Percentiles rank a stretch among this genome's conserved stretches.
Conservation (phyloP, 2,888 invertebrate genomes). For the Ichneumoninae sp. region DNA sequence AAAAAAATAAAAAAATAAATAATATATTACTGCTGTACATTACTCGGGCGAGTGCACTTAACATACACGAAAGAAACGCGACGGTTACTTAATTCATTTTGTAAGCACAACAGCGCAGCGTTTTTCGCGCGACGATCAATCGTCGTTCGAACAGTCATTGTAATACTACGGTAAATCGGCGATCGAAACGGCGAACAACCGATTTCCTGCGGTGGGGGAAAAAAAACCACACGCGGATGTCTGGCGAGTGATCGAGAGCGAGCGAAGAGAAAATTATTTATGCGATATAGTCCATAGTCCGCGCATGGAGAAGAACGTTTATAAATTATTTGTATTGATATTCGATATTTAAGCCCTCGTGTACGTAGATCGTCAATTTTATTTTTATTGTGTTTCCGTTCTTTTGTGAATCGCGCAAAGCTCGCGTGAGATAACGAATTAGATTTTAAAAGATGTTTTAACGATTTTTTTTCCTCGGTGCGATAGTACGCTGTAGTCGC, state of each 20-base stretch:
- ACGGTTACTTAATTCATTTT: constrained; percentile 61
- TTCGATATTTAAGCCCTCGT: constrained; percentile 2
- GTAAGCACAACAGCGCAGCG: constrained; percentile 45
- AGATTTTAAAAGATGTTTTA: constrained; percentile 26
- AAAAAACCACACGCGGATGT: constrained; percentile 31
- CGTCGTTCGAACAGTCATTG: constrained; percentile 47
- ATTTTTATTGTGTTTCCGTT: not conserved
- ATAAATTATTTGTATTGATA: constrained; percentile 70
- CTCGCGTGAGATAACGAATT: constrained; percentile 35
- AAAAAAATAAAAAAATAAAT: constrained; percentile 32
- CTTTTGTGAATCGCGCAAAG: not conserved
- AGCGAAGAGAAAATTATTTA: constrained; percentile 31
- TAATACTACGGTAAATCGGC: constrained; percentile 41
- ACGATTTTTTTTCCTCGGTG: constrained; percentile 26
- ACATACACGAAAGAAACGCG: constrained; percentile 42
- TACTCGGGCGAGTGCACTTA: constrained; percentile 63
- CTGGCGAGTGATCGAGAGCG: constrained; percentile 61
- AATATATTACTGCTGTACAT: constrained; percentile 52
- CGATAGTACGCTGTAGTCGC: constrained; percentile 43
- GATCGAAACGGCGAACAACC: not conserved
- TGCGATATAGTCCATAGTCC: constrained; percentile 11
- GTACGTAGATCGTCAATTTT: constrained; percentile 6
- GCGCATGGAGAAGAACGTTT: constrained; percentile 56
- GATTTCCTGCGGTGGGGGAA: constrained; percentile 2
- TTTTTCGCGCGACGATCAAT: constrained; percentile 41